Conservation (phyloP, 2,888 invertebrate genomes). For the Polyommatus icarus region DNA sequence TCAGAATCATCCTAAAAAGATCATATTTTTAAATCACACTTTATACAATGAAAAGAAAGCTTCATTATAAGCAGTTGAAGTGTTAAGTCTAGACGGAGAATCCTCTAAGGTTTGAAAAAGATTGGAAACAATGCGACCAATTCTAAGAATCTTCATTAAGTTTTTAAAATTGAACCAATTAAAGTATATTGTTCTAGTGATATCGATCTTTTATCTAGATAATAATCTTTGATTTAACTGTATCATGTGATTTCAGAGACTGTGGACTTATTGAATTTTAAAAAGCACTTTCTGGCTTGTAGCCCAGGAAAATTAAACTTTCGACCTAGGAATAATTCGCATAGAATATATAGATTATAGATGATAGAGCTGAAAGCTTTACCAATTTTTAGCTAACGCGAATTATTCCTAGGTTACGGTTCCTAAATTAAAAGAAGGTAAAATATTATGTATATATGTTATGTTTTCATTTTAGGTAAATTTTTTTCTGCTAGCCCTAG, state of each 20-base stretch:
- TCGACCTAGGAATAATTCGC: too few relatives aligned
- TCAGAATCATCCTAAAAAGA: too few relatives aligned
- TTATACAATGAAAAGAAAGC: slow-evolving; percentile 38
- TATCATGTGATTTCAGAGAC: neutral
- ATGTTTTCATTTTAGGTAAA: too few relatives aligned
- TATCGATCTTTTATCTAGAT: slow-evolving; percentile 5
- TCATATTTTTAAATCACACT: slow-evolving; percentile 25
- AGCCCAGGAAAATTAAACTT: too few relatives aligned
- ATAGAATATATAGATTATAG: too few relatives aligned
- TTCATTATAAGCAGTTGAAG: slow-evolving; percentile 53
- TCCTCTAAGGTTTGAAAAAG: slow-evolving; percentile 39
- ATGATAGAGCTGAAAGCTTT: too few relatives aligned
- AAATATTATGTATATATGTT: too few relatives aligned
- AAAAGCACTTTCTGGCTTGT: too few relatives aligned
- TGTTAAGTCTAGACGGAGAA: slow-evolving; percentile 44
- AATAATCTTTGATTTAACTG: neutral
- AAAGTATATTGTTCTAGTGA: slow-evolving; percentile 2
- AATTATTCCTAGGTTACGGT: too few relatives aligned
- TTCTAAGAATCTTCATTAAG: slow-evolving; percentile 37
- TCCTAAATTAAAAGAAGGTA: too few relatives aligned
- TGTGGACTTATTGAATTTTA: neutral
- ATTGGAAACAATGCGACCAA: slow-evolving; percentile 42
- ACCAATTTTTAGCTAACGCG: too few relatives aligned
- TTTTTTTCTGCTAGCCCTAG: too few relatives aligned
- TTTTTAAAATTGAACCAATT: slow-evolving; percentile 24